Conservation (phyloP, 2,888 invertebrate species). For the Pollenia griseotomentosa region DNA sequence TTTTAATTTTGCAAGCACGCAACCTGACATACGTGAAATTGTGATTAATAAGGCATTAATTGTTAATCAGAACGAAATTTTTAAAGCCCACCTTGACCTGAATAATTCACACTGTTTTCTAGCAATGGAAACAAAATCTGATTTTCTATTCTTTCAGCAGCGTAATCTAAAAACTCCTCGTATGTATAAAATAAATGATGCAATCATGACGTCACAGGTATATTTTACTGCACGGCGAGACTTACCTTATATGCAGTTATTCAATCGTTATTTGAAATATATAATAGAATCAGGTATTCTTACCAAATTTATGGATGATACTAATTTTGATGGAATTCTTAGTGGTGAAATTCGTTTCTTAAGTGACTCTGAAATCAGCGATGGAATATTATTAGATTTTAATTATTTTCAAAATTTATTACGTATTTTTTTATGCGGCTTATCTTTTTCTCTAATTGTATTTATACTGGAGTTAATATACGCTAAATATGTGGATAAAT, state of each 20-base stretch:
- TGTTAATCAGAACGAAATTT: neutral
- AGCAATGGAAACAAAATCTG: constrained; percentile 2
- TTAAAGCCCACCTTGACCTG: neutral
- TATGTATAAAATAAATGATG: constrained; percentile 11
- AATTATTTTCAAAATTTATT: too few relatives aligned
- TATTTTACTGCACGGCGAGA: neutral
- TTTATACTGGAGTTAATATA: too few relatives aligned
- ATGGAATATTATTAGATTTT: too few relatives aligned
- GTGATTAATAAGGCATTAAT: neutral
- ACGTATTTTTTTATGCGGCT: too few relatives aligned
- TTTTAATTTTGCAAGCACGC: neutral
- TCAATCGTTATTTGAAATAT: constrained; percentile 38
- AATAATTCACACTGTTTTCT: neutral
- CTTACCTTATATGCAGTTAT: constrained; percentile 33
- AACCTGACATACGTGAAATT: neutral
- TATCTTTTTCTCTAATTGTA: too few relatives aligned
- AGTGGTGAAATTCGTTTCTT: constrained; percentile 40
- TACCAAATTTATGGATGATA: neutral
- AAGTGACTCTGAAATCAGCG: too few relatives aligned
- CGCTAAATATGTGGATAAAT: too few relatives aligned
- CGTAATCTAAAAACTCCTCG: constrained; percentile 32
- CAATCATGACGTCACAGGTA: neutral
- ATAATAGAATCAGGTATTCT: constrained; percentile 26
- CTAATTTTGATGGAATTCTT: constrained; percentile 14
- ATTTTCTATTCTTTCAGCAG: constrained; percentile 50